Evolutionary conservation across 2,797 vertebrate genomes (phyloP).

Genomic region (Argya squamiceps): DNA sequence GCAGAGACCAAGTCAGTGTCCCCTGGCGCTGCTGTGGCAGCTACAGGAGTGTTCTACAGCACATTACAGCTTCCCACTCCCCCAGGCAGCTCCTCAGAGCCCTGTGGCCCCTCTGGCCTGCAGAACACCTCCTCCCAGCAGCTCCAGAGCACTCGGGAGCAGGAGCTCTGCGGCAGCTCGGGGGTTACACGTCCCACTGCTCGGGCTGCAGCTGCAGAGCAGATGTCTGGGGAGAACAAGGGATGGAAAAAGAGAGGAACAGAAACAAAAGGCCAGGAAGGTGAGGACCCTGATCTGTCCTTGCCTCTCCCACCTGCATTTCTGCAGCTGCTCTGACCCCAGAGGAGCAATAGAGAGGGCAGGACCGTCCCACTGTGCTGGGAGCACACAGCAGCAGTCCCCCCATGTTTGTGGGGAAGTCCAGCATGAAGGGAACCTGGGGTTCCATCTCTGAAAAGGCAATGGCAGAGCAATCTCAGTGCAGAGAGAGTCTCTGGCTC

Average conservation of each 20-base stretch:
- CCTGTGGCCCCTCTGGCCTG: neutral
- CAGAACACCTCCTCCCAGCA: neutral
- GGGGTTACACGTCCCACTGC: neutral
- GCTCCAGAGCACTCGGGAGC: neutral
- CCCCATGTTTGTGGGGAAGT: neutral
- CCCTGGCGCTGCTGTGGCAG: neutral
- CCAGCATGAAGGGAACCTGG: neutral
- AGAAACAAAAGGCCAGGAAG: constrained; percentile 46
- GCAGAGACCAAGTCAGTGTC: neutral
- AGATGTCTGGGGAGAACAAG: neutral
- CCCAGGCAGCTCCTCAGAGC: neutral
- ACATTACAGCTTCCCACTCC: neutral
- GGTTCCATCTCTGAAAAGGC: neutral
- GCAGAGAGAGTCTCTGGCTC: neutral
- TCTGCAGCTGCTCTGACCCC: neutral
- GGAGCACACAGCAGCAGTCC: neutral
- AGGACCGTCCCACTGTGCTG: accelerated
- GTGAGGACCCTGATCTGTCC: neutral
- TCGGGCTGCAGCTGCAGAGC: constrained; percentile 22
- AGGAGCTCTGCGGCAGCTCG: accelerated
- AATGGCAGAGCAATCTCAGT: neutral
- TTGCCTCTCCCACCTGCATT: neutral
- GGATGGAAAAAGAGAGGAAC: neutral
- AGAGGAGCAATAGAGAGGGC: neutral
- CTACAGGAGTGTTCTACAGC: accelerated